Base-by-base conservation (phyloP, 2,888 invertebrate species). In the Tachina grossa region DNA sequence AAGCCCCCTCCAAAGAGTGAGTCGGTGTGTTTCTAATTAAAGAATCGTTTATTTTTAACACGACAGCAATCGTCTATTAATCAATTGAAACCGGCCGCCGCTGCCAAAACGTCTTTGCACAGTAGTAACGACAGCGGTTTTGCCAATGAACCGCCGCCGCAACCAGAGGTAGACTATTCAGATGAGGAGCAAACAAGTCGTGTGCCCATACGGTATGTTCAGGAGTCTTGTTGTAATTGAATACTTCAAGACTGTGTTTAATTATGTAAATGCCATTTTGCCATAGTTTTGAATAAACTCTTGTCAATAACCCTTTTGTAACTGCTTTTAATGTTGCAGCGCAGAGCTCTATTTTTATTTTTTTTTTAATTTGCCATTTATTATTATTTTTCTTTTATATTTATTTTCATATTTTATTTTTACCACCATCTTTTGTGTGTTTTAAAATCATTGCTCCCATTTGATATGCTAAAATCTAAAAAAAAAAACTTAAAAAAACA, bases 41-140 rank as follows among this genome's bases (percentile, higher is more conserved):
- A 74, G 76, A 69, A 75, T 83, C 76, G 71, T 69, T 65, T 72
- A 43, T 83, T 75, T 80, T 77, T 83, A 83, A 83, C 71, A 66
- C 83, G 81, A 47, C 53, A 82, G 81, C 80, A 85, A 72, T 81
- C 83, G n/a, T 87, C 83, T 1, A 83, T 86, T 51, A 89, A 89
- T 84, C 90, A 91, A 83, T 63, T 87, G 71, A 91, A 91, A 76
- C 88, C 90, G n/a, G 89, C 89, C 11, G 92, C 90, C 39, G 95
- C 95, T 63, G 96, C 96, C 83, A 96, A 95, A 91, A 95, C 95
- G 1, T 97, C 97, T 55, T 94, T 97, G 88, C 97, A 97, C 92
- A 97, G 97, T 93, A 97, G 97, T 91, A 97, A 97, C 92, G 97
- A 97, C 93, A 97, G 97, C 88, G 97, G 97, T 16, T 97, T 97